Evolutionary conservation across 2,797 vertebrate species (phyloP).

Genomic region (Aselliscus stoliczkanus): DNA sequence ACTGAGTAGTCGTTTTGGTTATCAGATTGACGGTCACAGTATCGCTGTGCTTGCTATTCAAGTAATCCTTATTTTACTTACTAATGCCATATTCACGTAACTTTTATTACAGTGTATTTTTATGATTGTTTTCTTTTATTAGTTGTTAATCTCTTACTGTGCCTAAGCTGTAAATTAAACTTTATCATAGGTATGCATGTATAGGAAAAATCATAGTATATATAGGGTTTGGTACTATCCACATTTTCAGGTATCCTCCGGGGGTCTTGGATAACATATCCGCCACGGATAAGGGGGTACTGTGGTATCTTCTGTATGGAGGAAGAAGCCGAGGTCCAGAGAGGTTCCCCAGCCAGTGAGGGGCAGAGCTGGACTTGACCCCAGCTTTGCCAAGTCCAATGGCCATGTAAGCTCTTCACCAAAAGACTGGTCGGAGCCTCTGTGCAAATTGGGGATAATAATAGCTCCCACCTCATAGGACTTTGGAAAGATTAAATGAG

Average conservation of each 20-base stretch:
- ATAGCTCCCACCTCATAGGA: neutral
- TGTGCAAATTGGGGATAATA: neutral
- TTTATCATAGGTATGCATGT: neutral
- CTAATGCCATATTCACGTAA: neutral
- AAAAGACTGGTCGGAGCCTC: neutral
- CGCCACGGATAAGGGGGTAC: neutral
- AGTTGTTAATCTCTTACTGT: neutral
- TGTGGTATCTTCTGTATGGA: neutral
- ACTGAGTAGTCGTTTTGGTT: neutral
- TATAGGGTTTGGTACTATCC: neutral
- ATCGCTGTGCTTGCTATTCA: neutral
- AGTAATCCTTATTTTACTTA: neutral
- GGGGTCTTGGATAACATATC: neutral
- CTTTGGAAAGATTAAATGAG: neutral
- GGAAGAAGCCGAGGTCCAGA: neutral
- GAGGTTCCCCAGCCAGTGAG: neutral
- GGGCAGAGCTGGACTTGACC: neutral
- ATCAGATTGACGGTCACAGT: neutral
- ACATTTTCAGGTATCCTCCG: neutral
- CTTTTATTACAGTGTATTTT: neutral
- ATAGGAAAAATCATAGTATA: neutral
- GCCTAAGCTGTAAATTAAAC: neutral
- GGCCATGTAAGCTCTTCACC: accelerated
- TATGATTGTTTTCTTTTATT: neutral
- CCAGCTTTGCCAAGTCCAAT: neutral